Evolutionary conservation across 2,113 vertebrate species (phyloP).

Genomic region (Phylloscopus whistleri): DNA sequence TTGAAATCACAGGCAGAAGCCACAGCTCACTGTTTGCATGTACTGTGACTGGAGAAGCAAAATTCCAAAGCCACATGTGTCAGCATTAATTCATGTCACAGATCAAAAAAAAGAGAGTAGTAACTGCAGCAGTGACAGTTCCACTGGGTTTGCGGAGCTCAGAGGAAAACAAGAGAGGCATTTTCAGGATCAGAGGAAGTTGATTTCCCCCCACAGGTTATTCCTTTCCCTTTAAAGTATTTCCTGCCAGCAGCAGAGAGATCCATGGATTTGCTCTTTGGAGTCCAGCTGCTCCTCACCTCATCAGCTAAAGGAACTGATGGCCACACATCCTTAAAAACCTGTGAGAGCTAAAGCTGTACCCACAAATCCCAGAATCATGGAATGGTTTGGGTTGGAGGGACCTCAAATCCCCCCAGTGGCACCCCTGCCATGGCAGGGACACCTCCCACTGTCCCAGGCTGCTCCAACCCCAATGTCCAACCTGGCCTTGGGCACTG

Average conservation of each 20-base stretch:
- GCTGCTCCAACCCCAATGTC: too few species aligned
- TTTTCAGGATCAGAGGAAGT: not conserved
- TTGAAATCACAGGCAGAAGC: constrained; percentile 33
- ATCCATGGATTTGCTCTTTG: not conserved
- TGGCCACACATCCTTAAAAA: not conserved
- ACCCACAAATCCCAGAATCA: not conserved
- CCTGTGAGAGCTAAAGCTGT: not conserved
- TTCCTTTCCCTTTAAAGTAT: not conserved
- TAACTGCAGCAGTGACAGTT: not conserved
- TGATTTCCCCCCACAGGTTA: not conserved
- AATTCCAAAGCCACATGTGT: not conserved
- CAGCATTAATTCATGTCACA: constrained; percentile 1
- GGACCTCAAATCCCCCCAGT: too few species aligned
- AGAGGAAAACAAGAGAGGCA: not conserved
- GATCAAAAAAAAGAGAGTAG: not conserved
- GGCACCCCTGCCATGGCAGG: too few species aligned
- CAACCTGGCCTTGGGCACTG: too few species aligned
- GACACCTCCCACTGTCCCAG: too few species aligned
- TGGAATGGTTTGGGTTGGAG: not conserved
- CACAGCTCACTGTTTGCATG: not conserved
- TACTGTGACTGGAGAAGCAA: not conserved
- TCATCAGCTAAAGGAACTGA: not conserved
- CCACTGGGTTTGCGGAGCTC: not conserved
- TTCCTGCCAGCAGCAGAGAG: not conserved
- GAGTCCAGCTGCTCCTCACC: not conserved